A percentile compares a stretch with the other conserved stretches of the same genome.
Evolutionary conservation across 2,797 vertebrate species (phyloP).

Genomic region (Cyclopterus lumpus): DNA sequence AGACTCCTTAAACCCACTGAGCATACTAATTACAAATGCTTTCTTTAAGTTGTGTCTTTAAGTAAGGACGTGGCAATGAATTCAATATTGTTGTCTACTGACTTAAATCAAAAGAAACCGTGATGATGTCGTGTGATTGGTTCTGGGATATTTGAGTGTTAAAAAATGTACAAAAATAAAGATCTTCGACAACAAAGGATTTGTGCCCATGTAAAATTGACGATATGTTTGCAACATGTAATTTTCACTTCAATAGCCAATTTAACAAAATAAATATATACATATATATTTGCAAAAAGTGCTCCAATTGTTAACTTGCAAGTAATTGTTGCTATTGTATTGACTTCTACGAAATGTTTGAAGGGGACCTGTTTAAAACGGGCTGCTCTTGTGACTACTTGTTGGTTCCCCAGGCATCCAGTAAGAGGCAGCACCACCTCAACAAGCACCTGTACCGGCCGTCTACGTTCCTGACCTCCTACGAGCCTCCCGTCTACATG

Average conservation of each 20-base stretch:
- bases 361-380: neutral
- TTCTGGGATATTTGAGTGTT: neutral
- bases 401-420: constrained; percentile 87
- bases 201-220: neutral
- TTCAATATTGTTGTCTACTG: neutral
- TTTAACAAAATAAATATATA: neutral
- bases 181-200: neutral
- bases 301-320: neutral
- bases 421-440: constrained; percentile 95
- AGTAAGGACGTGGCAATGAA: neutral
- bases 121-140: neutral
- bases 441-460: constrained; percentile 99
- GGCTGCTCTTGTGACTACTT: neutral
- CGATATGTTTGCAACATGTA: neutral
- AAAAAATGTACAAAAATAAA: neutral
- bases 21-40: neutral
- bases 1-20: neutral
- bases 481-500: constrained; percentile 98
- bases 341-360: neutral
- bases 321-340: neutral
- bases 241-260: neutral
- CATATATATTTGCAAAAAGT: neutral
- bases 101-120: neutral
- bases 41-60: neutral
- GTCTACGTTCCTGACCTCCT: constrained; percentile 98